These are phyloP conservation scores for Stenopsyche tienmushanensis DNA, from an alignment of 1,140 invertebrate genomes.

Conservation along the genomic window DNA sequence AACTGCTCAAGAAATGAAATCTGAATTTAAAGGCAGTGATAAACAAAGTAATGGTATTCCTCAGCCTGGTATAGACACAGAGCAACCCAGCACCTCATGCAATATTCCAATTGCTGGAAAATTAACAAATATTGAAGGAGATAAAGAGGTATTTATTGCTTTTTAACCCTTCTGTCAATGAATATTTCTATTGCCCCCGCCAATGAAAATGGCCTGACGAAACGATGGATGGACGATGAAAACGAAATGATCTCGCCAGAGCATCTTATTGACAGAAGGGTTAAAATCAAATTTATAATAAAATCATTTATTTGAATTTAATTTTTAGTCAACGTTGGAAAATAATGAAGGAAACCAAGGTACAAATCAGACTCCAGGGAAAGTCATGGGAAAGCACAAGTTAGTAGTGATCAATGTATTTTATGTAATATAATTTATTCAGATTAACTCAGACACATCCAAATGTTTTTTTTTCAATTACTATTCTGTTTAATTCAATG, in stretches of 20 bases:
- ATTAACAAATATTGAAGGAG: slow-evolving; percentile 55
- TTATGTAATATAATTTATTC: too few relatives aligned
- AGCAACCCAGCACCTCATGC: slow-evolving; percentile 45
- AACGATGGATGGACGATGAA: too few relatives aligned
- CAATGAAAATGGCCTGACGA: too few relatives aligned
- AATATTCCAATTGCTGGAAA: slow-evolving; percentile 58
- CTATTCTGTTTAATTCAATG: too few relatives aligned
- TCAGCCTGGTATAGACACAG: slow-evolving; percentile 34
- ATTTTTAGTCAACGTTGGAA: slow-evolving; percentile 69
- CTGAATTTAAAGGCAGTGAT: slow-evolving; percentile 45
- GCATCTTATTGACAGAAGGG: neutral
- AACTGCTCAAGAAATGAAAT: slow-evolving; percentile 50
- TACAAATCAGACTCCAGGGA: slow-evolving; percentile 87
- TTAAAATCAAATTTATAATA: too few relatives aligned
- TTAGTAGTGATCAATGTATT: neutral
- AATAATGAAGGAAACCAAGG: slow-evolving; percentile 91
- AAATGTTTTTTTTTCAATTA: too few relatives aligned
- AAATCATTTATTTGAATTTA: slow-evolving; percentile 36
- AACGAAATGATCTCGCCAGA: neutral
- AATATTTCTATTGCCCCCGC: too few relatives aligned
- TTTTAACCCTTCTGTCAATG: too few relatives aligned
- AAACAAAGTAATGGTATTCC: slow-evolving; percentile 18
- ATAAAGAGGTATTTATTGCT: slow-evolving; percentile 64
- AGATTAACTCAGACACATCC: too few relatives aligned
- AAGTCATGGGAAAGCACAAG: slow-evolving; percentile 65